Base-by-base conservation (phyloP, 2,113 vertebrate species). In the Hippopotamus amphibius region DNA sequence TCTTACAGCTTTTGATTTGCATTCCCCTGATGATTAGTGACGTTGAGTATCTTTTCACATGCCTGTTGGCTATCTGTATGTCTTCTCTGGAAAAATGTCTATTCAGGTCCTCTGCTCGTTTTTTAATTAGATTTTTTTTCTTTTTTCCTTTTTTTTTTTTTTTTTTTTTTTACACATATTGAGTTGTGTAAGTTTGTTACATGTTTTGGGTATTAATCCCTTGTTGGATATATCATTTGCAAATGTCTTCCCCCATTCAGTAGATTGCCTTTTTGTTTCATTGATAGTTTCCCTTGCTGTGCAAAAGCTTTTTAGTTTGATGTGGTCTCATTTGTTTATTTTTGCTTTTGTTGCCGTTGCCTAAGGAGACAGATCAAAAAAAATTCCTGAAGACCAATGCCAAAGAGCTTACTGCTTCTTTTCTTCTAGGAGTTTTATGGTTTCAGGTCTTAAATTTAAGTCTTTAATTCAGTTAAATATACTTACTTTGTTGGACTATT, bases 401-500 rank as follows among this genome's bases (percentile, higher is more conserved):
- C 77, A 80, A 57, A 57, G 50, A 80, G 53, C 50, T 80, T 57
- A 37, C 53, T 57, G 48, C 77, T 37, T 57, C 33, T 53, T 37
- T 80, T 57, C 77, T 80, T 80, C 50, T 80, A 80, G 55, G 77
- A 80, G 77, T 57, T 80, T 80, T 80, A 57, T 80, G 77, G 50
- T 80, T 80, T 80, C 33, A 57, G 33, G 50, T 57, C 33, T 80
- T 80, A 80, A 80, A 80, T 80, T 80, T 80, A 79, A 79, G 77
- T 55, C 77, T 80, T 80, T 80, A 80, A 80, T 57, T 80, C 50
- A 37, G 77, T 57, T 80, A 80, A 55, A 80, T 91, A 69, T 43
- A 69, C 55, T 96, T 85, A 84, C 43, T 88, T 95, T 88, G 46
- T 77, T 82, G 33, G 15, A 69, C 43, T 74, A 7, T 46, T 96